A percentile compares a stretch with the other conserved stretches of the same genome.
These are phyloP conservation scores for Zoanthus gigantus DNA, from an alignment of 92 coral and sea anemone genomes.

Conservation along the genomic window DNA sequence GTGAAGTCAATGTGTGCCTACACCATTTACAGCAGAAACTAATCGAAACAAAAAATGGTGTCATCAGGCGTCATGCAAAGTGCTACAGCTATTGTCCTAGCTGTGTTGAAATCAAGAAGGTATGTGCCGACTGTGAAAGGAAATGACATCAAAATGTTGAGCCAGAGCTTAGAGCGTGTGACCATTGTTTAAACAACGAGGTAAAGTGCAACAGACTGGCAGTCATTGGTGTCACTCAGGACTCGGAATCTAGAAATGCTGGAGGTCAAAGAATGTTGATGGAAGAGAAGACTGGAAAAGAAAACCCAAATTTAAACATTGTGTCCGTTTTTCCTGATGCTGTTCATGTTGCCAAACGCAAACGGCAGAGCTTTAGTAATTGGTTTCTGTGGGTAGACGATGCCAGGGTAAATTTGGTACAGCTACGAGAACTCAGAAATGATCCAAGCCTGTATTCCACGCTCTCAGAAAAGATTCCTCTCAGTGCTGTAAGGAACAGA, in stretches of 20 bases:
- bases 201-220: constrained; percentile 7
- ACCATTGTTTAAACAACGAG: background rate
- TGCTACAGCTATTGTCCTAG: constrained; percentile 44
- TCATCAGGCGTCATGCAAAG: constrained; percentile 35
- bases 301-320: constrained; percentile 9
- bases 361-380: constrained; percentile 45
- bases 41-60: constrained; percentile 53
- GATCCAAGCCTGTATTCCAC: constrained; percentile 32
- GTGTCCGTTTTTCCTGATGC: constrained; percentile 39
- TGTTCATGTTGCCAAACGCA: constrained; percentile 55
- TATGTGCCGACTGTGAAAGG: constrained; percentile 34
- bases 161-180: constrained; percentile 46
- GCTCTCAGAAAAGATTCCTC: background rate
- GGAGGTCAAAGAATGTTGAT: constrained; percentile 28
- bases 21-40: constrained; percentile 50
- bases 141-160: constrained; percentile 47
- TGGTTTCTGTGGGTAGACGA: constrained; percentile 41
- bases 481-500: constrained; percentile 30
- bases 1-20: constrained; percentile 49
- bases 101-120: constrained; percentile 47
- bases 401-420: constrained; percentile 31
- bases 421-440: constrained; percentile 45
- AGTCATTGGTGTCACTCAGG: constrained; percentile 41
- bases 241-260: constrained; percentile 46
- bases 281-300: background rate